Evolutionary conservation across 2,888 invertebrate species (phyloP), one percentile per base, ranked within the genome.

Genomic region (Drosophila histrio): DNA sequence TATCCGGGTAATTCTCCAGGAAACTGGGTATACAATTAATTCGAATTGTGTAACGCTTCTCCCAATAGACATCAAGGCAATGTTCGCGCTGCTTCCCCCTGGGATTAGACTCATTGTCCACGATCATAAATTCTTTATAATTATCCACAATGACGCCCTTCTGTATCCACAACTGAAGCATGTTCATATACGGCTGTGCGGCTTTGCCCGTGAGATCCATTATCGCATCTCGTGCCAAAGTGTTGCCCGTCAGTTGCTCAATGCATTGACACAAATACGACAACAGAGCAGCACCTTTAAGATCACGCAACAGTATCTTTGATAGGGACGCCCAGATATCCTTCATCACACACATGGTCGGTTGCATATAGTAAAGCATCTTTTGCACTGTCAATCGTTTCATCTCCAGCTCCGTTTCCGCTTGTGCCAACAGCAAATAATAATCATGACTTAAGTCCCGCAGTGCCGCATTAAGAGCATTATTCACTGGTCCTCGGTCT

Each of bases 101-200:
- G 1, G 11, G 97, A 5, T 97, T 97, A 1, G 97, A 97, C n/a
- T 28, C 6, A 90, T 97, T 97, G 89, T 98, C 98, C 92, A 97
- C 97, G 19, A 98, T 96, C 90, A 98, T 94, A 92, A 98, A 98
- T 92, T 96, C 93, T 93, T 95, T 97, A 88, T 97, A 97, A 0
- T 97, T 97, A 92, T 99, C 99, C 54, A 95, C 94, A 78, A 99
- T 98, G 41, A 97, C 95, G 54, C 99, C 99, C 91, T 96, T 96
- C 89, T 97, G 97, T 80, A 99, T 97, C 99, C 99, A 99, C 90
- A 96, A 95, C 89, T 97, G 96, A 59, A 99, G 92, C 88, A 97
- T 97, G 84, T 95, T 94, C 94, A 99, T 97, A 90, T 98, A 99
- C 0, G 99, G 98, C 56, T 95, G 94, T 87, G 96, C 95, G 7